Base-by-base conservation (phyloP, 2,113 vertebrate genomes). In the Rhinichthys klamathensis region DNA sequence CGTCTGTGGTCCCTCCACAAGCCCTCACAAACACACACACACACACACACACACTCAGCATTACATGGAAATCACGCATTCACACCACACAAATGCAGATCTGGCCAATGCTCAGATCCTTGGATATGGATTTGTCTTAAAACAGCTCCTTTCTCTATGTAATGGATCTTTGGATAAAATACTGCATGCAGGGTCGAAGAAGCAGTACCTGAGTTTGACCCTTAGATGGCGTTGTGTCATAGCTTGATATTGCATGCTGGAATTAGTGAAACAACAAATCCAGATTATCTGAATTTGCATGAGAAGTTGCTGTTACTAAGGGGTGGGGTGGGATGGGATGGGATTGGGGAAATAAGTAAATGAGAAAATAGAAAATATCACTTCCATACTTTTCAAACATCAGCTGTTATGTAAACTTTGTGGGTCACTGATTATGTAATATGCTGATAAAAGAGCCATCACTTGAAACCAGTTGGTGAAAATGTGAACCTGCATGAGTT, bases 221-320 rank as follows among this genome's bases (percentile, higher is more conserved):
- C 92, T 91, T 91, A 89, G 92, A 88, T 92, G 93, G 91, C 83
- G 90, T 92, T 87, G 92, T 95, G 92, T 93, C 90, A 89, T 95
- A 93, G 92, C 94, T 95, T 89, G 91, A 93, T 94, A 94, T 94
- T 94, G 94, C 94, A 95, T 95, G 94, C 92, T 91, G 92, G 93
- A 94, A 88, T 63, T 95, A 93, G 91, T 93, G 89, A 92, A 93
- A 93, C 89, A 91, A 84, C 27, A 38, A 90, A 91, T 93, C 92
- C 91, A 92, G 90, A 89, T 89, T 94, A 93, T 92, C 90, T 93
- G 93, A 89, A 79, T 93, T 91, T 95, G 94, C 94, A 95, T 95
- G 94, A 95, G 92, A 93, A 94, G 38, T 90, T 88, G 74, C 78
- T 87, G 74, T 88, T 78, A 84, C 75, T 65, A 69, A 79, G 18